Conservation (phyloP, 2,888 invertebrate genomes). For the Melipona bicolor region DNA sequence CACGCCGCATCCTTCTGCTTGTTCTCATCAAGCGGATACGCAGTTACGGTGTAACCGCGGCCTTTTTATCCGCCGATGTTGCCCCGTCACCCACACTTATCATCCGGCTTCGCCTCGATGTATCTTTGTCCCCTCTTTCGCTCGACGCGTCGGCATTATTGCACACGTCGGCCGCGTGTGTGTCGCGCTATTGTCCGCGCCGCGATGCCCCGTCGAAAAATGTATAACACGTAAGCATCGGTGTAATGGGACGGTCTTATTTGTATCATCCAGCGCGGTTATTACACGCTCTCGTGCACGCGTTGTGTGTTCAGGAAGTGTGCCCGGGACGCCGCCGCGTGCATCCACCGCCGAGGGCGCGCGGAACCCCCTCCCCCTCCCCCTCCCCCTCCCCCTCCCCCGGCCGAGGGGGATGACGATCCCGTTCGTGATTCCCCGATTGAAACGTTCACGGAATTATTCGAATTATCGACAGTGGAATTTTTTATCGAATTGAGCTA, state of each 20-base stretch:
- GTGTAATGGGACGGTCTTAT: slow-evolving; percentile 64
- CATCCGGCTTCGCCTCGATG: slow-evolving; percentile 51
- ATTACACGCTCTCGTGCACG: slow-evolving; percentile 59
- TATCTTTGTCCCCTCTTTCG: not conserved
- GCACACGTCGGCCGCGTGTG: slow-evolving; percentile 32
- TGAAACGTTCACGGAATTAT: not conserved
- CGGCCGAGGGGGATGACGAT: not conserved
- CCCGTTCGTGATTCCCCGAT: not conserved
- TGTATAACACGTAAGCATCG: slow-evolving; percentile 63
- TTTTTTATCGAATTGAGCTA: not conserved
- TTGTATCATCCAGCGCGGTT: slow-evolving; percentile 62
- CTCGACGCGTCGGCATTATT: slow-evolving; percentile 31
- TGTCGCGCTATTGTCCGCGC: slow-evolving; percentile 53
- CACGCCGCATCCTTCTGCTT: slow-evolving; percentile 64
- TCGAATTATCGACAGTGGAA: not conserved
- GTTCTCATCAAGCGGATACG: slow-evolving; percentile 68
- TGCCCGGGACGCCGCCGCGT: slow-evolving; percentile 20
- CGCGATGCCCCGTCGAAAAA: slow-evolving; percentile 56
- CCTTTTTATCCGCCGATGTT: slow-evolving; percentile 62
- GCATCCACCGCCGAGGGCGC: not conserved
- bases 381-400: not conserved
- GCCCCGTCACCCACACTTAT: slow-evolving; percentile 68
- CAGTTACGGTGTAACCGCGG: slow-evolving; percentile 57
- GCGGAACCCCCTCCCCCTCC: not conserved
- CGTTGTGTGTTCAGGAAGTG: slow-evolving; percentile 54